phyloP scores from a whole-genome alignment of 2,113 vertebrate genomes.

The Xiphophorus maculatus region DNA sequence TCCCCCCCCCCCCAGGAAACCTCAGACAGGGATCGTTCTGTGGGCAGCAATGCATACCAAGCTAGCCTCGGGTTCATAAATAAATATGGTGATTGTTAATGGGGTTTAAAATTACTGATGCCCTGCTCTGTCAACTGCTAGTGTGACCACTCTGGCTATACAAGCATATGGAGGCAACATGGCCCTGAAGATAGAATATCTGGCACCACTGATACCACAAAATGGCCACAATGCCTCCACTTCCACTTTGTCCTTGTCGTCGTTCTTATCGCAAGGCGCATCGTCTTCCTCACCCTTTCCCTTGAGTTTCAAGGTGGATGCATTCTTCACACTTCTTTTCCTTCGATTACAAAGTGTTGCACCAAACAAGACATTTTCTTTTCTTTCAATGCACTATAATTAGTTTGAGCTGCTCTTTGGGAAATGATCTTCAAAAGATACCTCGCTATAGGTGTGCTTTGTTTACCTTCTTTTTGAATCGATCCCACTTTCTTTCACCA shows the following conservation, averaged over 20 bases:
- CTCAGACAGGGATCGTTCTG: conserved; percentile 77
- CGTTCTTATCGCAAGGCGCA: conserved; percentile 45
- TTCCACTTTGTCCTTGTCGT: conserved; percentile 57
- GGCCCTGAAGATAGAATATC: conserved; percentile 71
- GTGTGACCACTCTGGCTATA: conserved; percentile 74
- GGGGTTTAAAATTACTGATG: conserved; percentile 84
- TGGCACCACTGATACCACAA: conserved; percentile 70
- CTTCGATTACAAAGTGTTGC: conserved; percentile 45
- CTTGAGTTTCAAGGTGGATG: conserved; percentile 49
- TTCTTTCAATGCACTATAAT: neutral
- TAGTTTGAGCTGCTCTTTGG: neutral
- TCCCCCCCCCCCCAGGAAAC: conserved; percentile 73
- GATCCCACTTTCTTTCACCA: conserved; percentile 42
- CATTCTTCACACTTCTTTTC: conserved; percentile 30
- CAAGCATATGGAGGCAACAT: conserved; percentile 62
- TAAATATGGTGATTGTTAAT: conserved; percentile 85
- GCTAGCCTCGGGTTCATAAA: conserved; percentile 77
- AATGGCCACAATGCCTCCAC: conserved; percentile 61
- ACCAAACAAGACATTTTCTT: conserved; percentile 13
- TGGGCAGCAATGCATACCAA: conserved; percentile 72
- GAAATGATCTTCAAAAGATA: conserved; percentile 29
- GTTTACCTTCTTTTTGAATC: conserved; percentile 56
- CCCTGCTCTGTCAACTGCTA: conserved; percentile 70
- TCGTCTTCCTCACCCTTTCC: conserved; percentile 55
- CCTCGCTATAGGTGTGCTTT: conserved; percentile 40